Evolutionary conservation across 1,140 invertebrate species (phyloP), one percentile per base, ranked within the genome.

Genomic region (Episyrphus balteatus): DNA sequence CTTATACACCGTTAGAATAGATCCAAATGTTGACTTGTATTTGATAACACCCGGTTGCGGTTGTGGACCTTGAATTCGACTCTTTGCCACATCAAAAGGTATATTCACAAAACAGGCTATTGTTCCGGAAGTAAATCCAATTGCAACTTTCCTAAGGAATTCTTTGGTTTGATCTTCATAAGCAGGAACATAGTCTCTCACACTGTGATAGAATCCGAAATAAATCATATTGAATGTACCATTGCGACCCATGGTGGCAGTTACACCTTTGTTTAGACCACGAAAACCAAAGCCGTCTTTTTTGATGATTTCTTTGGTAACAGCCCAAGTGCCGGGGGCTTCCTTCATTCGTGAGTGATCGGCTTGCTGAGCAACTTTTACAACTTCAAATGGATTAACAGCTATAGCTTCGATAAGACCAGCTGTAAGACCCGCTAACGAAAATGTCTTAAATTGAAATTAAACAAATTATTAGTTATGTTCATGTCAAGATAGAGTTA

Each of bases 51-150:
- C 80, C 2, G 75, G 62, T 9, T 78, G 70, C 3, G 87, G 87
- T 70, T 94, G 89, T 6, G 90, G 88, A 1, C 90, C 87, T 70
- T 95, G 92, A 53, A 96, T 95, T 48, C 92, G 74, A 59, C 88
- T 92, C 70, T 96, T 96, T 9, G 89, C 92, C 6, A 96, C 92
- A 69, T 96, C 92, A 71, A 94, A 95, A 21, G 92, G 92, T 73
- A 95, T 95, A 66, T 96, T 96, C 18, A 89, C 71, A 59, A 82
- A 81, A 1, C 88, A 93, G 17, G 83, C 88, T 14, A 93, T 58
- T 0, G 83, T 84, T 10, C 91, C 91, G 17, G 89, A 86, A 17
- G 75, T 71, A 59, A 96, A 91, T 40, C 91, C 91, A 49, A 94
- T 83, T 7, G 74, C 65, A 3, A 92, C 75, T 68, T 86, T 83